Conservation (phyloP, 2,888 invertebrate species). For the Apodemia duryi region DNA sequence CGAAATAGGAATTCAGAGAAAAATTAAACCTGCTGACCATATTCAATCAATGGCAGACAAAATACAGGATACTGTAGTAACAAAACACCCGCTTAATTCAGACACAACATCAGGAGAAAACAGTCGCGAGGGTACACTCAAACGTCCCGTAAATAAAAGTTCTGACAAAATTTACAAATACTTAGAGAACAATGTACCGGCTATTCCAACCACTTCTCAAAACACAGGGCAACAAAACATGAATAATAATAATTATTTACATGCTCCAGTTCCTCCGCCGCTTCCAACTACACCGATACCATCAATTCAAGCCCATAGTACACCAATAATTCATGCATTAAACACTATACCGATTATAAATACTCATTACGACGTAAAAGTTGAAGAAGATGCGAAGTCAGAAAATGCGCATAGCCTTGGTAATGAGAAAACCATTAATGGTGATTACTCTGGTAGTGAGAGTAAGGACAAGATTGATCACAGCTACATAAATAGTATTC, state of each 20-base stretch:
- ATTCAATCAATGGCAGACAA: slow-evolving; percentile 75
- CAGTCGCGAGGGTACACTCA: slow-evolving; percentile 52
- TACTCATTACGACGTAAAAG: slow-evolving; percentile 44
- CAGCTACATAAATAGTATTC: slow-evolving; percentile 46
- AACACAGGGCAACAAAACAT: slow-evolving; percentile 15
- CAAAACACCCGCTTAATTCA: slow-evolving; percentile 70
- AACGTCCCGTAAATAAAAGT: slow-evolving; percentile 47
- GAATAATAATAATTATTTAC: slow-evolving; percentile 37
- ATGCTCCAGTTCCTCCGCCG: slow-evolving; percentile 57
- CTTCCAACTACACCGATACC: slow-evolving; percentile 65
- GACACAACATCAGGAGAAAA: slow-evolving; percentile 57
- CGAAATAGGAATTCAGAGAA: slow-evolving; percentile 75
- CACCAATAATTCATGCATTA: slow-evolving; percentile 40
- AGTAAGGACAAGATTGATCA: slow-evolving; percentile 52
- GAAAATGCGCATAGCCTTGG: slow-evolving; percentile 29
- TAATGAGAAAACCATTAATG: slow-evolving; percentile 47
- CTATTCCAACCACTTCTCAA: slow-evolving; percentile 19
- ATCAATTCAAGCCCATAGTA: slow-evolving; percentile 50
- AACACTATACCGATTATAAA: slow-evolving; percentile 34
- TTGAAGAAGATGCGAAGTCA: slow-evolving; percentile 34
- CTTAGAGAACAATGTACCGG: slow-evolving; percentile 44
- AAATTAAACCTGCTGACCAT: slow-evolving; percentile 74
- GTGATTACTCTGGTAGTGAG: slow-evolving; percentile 47
- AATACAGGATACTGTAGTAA: slow-evolving; percentile 75
- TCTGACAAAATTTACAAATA: slow-evolving; percentile 53